Base-by-base conservation (phyloP, 1,140 invertebrate species). In the Drosophila neocordata region DNA sequence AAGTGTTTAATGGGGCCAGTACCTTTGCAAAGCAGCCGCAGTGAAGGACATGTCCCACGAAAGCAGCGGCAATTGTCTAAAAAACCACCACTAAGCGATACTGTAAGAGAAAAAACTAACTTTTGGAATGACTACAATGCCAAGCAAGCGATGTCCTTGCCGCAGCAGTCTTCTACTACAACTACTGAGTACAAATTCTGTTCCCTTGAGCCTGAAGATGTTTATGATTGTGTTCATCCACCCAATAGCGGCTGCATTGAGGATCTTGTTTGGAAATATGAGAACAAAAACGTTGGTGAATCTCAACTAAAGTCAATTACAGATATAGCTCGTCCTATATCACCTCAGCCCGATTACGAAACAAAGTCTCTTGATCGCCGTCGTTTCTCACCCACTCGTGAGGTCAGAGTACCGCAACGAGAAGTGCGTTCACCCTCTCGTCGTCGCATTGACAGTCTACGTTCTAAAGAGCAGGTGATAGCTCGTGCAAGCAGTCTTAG, bases 381-480 rank as follows among this genome's bases (percentile, higher is more conserved):
- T n/a, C 75, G 74, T 12, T 91, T 91, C 38, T 91, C 90, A 0
- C 90, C 90, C 7, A 91, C 90, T 0, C 72, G 90, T 0, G 90
- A 91, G 69, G 78, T 91, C 2, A 74, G 90, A 5, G 84, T 91
- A n/a, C 84, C 84, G 1, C 77, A 92, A 31, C 15, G 94, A 12
- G 92, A 94, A 8, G 89, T 94, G 9, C 92, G 95, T 58, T 95
- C 95, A 0, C 94, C 95, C 1, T 94, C 94, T 0, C 94, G 93
- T 73, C 92, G 95, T 18, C 94, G 94, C 74, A 95, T 95, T 53
- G 88, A 90, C 8, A 92, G 90, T 60, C 84, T 79, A 35, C 77
- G 85, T 7, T 70, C 76, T 24, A 76, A 72, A 12, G 77, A 80
- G 12, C 70, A 77, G 56, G 73, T 79, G 65, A 89, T 92, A 41